Evolutionary conservation across 2,888 invertebrate species (phyloP), one percentile per base, ranked within the genome.

Genomic region (Tetropium fuscum): DNA sequence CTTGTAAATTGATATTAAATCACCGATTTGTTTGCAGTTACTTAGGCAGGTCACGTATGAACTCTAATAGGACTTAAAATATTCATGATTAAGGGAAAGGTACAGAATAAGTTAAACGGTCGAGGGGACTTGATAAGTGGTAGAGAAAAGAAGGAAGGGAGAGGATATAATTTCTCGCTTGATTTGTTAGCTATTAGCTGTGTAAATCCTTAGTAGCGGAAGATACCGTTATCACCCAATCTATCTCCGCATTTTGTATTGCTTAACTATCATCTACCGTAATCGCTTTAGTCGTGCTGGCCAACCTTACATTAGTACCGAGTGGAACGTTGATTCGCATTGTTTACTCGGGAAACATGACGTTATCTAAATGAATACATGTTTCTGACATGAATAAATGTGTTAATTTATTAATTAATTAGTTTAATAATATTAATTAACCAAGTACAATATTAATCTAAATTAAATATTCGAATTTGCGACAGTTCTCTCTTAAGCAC

Each of bases 131-230:
- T 60, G 63, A 68, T 66, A 66, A 64, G 64, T 60, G 69, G 60
- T 27, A 60, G 60, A 67, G 40, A 58, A 51, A 64, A 66, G 62
- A 43, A 59, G 60, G 58, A 51, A 64, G 66, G 62, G 45, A 59
- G 60, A 58, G 61, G 58, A 73, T 65, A 65, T 74, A 67, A 72
- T 74, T 72, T 71, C 66, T 66, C 66, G 68, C 58, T 69, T 73
- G 71, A 73, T 72, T 74, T 73, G 70, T 62, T 63, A 64, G 60
- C 72, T 64, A 68, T 74, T 73, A 73, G 62, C 66, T 60, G 36
- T 53, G 53, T 38, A 53, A 56, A 53, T 40, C 51, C 57, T 53
- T 41, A 58, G 53, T 45, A 53, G 32, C 36, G 38, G 47, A 53
- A 59, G 49, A 49, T 59, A 43, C 66, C 60, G 58, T 65, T 66